Percentiles rank a stretch among this genome's conserved stretches.
These are phyloP conservation scores for Lasioglossum pauxillum DNA, from an alignment of 2,888 invertebrate genomes.

Conservation along the genomic window DNA sequence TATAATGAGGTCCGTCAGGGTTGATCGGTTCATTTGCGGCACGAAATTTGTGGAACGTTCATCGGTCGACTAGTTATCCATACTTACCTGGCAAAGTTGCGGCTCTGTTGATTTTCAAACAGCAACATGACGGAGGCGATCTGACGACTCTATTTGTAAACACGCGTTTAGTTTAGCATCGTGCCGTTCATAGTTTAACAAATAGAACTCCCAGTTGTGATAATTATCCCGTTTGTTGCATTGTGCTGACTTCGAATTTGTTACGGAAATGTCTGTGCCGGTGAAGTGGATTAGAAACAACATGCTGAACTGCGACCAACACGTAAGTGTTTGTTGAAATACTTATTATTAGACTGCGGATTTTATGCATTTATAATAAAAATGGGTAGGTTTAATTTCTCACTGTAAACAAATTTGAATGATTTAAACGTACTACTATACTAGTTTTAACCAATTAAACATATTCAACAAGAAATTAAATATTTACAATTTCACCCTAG, in stretches of 20 bases:
- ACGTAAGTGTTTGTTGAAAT: constrained; percentile 50
- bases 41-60: background rate
- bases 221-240: background rate
- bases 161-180: background rate
- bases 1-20: constrained; percentile 16
- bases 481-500: too few relatives aligned
- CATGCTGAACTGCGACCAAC: constrained; percentile 56
- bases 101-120: background rate
- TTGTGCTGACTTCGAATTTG: background rate
- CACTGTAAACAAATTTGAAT: too few relatives aligned
- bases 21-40: background rate
- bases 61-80: background rate
- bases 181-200: background rate
- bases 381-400: too few relatives aligned
- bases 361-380: too few relatives aligned
- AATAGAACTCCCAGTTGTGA: background rate
- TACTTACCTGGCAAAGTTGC: background rate
- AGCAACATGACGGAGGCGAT: background rate
- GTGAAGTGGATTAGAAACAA: constrained; percentile 67
- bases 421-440: too few relatives aligned
- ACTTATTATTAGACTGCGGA: background rate
- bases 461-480: too few relatives aligned
- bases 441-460: too few relatives aligned
- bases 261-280: constrained; percentile 34
- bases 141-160: constrained; percentile 7